These are phyloP conservation scores for Calidris pugnax DNA, from an alignment of 2,113 vertebrate species.

Conservation along the genomic window DNA sequence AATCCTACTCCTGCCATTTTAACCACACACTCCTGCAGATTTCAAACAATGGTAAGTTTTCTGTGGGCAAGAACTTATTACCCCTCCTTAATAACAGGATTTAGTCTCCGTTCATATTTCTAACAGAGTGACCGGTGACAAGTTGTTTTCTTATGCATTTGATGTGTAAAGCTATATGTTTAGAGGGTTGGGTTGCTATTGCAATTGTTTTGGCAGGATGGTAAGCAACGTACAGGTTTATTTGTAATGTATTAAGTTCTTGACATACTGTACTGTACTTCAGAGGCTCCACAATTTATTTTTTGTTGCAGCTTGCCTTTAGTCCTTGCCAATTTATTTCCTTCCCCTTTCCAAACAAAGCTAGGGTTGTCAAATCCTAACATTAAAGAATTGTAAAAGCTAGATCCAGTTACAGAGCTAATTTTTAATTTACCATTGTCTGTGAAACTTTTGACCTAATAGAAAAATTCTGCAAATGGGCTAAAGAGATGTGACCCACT, in stretches of 20 bases:
- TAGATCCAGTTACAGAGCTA: not conserved
- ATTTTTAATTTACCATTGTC: not conserved
- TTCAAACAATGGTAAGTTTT: not conserved
- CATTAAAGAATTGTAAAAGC: constrained; percentile 1
- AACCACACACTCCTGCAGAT: not conserved
- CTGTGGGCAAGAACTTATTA: not conserved
- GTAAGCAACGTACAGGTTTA: not conserved
- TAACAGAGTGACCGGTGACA: not conserved
- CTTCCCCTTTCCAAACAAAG: constrained; percentile 38
- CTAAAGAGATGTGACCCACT: not conserved
- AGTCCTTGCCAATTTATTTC: constrained; percentile 28
- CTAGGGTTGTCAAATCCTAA: not conserved
- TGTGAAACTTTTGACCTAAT: not conserved
- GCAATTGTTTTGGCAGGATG: not conserved
- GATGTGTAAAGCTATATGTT: not conserved
- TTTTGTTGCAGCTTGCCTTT: not conserved
- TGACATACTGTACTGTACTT: constrained; percentile 10
- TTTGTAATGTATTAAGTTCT: constrained; percentile 28
- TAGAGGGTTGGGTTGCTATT: not conserved
- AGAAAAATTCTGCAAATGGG: not conserved
- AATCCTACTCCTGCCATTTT: not conserved
- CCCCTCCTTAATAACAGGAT: not conserved
- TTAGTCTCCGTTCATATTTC: not conserved
- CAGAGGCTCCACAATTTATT: not conserved
- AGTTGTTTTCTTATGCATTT: not conserved